Conservation (phyloP, 2,113 vertebrate species). For the Eptesicus fuscus region DNA sequence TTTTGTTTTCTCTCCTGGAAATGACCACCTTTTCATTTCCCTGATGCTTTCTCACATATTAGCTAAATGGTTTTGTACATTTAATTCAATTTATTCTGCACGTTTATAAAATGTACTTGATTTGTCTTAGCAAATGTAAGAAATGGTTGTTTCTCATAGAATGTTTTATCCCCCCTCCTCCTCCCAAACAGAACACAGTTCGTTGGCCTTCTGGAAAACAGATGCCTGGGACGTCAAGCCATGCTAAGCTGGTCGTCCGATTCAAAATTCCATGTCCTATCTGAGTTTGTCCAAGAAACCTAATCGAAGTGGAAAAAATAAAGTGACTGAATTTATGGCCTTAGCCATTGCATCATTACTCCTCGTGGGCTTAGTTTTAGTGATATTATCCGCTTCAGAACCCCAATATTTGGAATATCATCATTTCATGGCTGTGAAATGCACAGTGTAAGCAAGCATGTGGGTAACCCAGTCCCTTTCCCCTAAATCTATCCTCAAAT, state of each 20-base stretch:
- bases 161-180: slow-evolving; percentile 9
- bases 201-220: slow-evolving; percentile 73
- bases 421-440: neutral
- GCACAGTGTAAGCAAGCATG: neutral
- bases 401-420: neutral
- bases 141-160: slow-evolving; percentile 33
- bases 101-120: neutral
- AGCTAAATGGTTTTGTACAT: neutral
- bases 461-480: neutral
- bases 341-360: neutral
- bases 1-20: slow-evolving; percentile 44
- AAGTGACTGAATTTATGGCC: neutral
- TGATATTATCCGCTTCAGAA: neutral
- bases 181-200: slow-evolving; percentile 76
- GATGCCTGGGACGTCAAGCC: slow-evolving; percentile 77
- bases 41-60: neutral
- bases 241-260: slow-evolving; percentile 62
- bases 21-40: neutral
- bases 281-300: neutral
- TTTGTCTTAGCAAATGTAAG: slow-evolving; percentile 2
- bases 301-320: slow-evolving; percentile 35
- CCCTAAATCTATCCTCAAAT: neutral
- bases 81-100: neutral
- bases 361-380: neutral
- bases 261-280: neutral